phyloP scores from a whole-genome alignment of 2,888 invertebrate genomes.

The Erpobdella octoculata region DNA sequence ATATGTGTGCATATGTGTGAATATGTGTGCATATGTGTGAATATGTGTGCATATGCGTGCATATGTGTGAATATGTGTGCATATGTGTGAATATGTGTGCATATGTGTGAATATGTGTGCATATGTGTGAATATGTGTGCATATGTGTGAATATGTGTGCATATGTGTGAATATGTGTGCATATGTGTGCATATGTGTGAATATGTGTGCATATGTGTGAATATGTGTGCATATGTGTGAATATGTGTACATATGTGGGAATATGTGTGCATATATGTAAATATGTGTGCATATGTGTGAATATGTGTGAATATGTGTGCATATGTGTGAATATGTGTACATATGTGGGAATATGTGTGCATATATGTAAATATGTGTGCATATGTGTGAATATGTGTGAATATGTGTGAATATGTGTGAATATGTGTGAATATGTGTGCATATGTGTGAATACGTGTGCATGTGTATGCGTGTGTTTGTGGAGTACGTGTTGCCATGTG shows the following conservation, averaged over 20 bases:
- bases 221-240: not conserved
- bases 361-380: not conserved
- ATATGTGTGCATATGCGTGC: not conserved
- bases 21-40: not conserved
- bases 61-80: not conserved
- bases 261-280: not conserved
- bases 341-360: slow-evolving; percentile 2
- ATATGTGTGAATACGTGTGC: too few relatives aligned
- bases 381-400: not conserved
- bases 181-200: not conserved
- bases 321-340: slow-evolving; percentile 9
- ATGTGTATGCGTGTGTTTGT: too few relatives aligned
- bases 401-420: not conserved
- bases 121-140: not conserved
- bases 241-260: not conserved
- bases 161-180: not conserved
- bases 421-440: not conserved
- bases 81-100: not conserved
- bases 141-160: not conserved
- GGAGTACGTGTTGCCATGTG: too few relatives aligned
- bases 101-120: not conserved
- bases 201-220: not conserved
- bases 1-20: not conserved
- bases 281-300: not conserved
- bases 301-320: not conserved